Conservation (phyloP, 2,888 invertebrate species). For the Drosophila greeni region DNA sequence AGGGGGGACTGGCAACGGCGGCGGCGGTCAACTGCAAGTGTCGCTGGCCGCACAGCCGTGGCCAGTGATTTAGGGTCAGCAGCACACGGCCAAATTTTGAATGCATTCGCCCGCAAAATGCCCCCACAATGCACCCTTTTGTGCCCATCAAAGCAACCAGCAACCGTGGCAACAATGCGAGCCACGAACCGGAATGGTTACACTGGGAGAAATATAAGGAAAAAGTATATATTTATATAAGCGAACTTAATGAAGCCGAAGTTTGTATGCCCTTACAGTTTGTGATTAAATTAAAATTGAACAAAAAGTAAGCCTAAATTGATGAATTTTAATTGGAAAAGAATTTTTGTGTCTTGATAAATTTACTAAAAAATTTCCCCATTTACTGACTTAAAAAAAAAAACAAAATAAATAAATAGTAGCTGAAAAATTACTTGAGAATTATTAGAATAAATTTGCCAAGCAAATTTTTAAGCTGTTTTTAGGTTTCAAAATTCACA, state of each 20-base stretch:
- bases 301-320: no score
- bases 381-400: no score
- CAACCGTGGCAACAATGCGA: slow-evolving; percentile 17
- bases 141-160: slow-evolving; percentile 1
- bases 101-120: slow-evolving; percentile 57
- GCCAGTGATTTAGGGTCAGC: slow-evolving; percentile 63
- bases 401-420: no score
- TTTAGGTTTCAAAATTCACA: neutral
- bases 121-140: slow-evolving; percentile 16
- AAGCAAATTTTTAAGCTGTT: neutral
- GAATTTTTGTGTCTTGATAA: no score
- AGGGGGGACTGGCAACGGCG: no score
- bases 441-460: neutral
- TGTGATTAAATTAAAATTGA: no score
- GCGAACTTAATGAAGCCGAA: neutral
- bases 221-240: no score
- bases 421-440: neutral
- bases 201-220: neutral
- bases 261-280: neutral
- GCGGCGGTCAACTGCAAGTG: slow-evolving; percentile 18
- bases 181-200: slow-evolving; percentile 8
- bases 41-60: slow-evolving; percentile 38
- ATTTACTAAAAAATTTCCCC: no score
- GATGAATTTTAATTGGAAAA: no score
- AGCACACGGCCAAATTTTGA: slow-evolving; percentile 54